A percentile compares a stretch with the other conserved stretches of the same genome.
phyloP scores from a whole-genome alignment of 2,888 invertebrate species.

The Myopa testacea region DNA sequence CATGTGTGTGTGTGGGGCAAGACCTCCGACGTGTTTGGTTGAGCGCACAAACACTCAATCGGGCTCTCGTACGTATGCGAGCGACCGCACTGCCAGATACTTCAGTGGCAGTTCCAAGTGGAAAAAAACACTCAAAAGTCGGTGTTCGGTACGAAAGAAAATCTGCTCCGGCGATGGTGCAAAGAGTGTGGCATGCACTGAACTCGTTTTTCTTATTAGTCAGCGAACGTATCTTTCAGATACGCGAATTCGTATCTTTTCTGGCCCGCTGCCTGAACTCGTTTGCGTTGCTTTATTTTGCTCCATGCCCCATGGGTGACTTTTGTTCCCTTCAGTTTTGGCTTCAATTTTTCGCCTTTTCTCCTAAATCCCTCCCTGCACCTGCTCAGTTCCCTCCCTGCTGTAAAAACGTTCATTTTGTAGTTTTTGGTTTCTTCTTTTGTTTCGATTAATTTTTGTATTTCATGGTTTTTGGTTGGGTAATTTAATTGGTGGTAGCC shows the following conservation, averaged over 20 bases:
- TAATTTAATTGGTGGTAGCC: slow-evolving; percentile 47
- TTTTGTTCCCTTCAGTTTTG: slow-evolving; percentile 32
- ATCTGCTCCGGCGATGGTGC: slow-evolving; percentile 32
- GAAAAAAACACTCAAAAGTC: slow-evolving; percentile 28
- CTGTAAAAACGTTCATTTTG: slow-evolving; percentile 17
- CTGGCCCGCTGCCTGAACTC: slow-evolving; percentile 38
- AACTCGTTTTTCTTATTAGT: slow-evolving; percentile 56
- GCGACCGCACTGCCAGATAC: background rate
- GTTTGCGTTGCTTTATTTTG: slow-evolving; percentile 12
- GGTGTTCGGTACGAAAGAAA: background rate
- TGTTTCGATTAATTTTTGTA: slow-evolving; percentile 42
- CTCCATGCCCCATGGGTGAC: slow-evolving; percentile 1
- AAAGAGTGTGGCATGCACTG: slow-evolving; percentile 46
- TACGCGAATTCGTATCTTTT: slow-evolving; percentile 44
- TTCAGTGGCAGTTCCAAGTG: slow-evolving; percentile 5
- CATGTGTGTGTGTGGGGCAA: slow-evolving; percentile 56
- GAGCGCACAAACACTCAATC: slow-evolving; percentile 44
- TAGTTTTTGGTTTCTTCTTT: slow-evolving; percentile 4
- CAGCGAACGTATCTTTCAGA: slow-evolving; percentile 57
- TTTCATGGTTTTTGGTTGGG: slow-evolving; percentile 57
- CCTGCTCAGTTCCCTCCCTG: background rate
- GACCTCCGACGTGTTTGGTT: slow-evolving; percentile 65
- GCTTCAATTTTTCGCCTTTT: slow-evolving; percentile 7
- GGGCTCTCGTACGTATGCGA: slow-evolving; percentile 37
- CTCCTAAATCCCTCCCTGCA: slow-evolving; percentile 5